These are phyloP conservation scores for Agrypnus murinus DNA, from an alignment of 2,888 invertebrate genomes.

Conservation along the genomic window DNA sequence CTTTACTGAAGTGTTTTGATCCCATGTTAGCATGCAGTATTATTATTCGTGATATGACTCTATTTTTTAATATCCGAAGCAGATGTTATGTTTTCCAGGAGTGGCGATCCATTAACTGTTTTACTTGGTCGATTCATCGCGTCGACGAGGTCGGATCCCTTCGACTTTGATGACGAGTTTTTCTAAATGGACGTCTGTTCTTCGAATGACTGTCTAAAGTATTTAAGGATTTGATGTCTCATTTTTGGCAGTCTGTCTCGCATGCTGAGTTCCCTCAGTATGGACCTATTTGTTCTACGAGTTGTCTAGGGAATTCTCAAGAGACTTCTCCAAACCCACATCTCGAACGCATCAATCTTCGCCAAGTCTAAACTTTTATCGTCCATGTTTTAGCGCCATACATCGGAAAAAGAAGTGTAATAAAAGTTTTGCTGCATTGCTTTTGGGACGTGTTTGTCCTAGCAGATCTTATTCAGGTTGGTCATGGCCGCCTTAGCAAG, in stretches of 20 bases:
- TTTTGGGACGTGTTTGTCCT: constrained; percentile 13
- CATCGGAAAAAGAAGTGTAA: constrained; percentile 4
- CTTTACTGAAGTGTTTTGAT: constrained; percentile 2
- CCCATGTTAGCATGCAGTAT: constrained; percentile 4
- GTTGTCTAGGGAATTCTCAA: constrained; percentile 12
- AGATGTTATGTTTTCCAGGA: not conserved
- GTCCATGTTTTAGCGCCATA: constrained; percentile 17
- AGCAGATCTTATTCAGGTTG: constrained; percentile 11
- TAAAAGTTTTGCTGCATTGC: not conserved
- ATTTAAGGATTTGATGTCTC: constrained; percentile 8
- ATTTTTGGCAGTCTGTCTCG: not conserved
- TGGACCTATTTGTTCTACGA: constrained; percentile 12
- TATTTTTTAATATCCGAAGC: not conserved
- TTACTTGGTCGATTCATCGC: constrained; percentile 14
- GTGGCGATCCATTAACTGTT: not conserved
- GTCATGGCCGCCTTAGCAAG: constrained; percentile 14
- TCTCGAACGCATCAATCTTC: constrained; percentile 9
- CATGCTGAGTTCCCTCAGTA: constrained; percentile 12
- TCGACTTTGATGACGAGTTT: constrained; percentile 5
- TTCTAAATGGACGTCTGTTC: not conserved
- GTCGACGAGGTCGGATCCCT: not conserved
- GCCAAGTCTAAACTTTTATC: not conserved
- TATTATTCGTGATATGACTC: not conserved
- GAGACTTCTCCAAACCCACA: constrained; percentile 11
- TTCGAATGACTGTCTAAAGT: constrained; percentile 19